Evolutionary conservation across 1,140 invertebrate genomes (phyloP), one percentile per base, ranked within the genome.

Genomic region (Pogonus chalceus): DNA sequence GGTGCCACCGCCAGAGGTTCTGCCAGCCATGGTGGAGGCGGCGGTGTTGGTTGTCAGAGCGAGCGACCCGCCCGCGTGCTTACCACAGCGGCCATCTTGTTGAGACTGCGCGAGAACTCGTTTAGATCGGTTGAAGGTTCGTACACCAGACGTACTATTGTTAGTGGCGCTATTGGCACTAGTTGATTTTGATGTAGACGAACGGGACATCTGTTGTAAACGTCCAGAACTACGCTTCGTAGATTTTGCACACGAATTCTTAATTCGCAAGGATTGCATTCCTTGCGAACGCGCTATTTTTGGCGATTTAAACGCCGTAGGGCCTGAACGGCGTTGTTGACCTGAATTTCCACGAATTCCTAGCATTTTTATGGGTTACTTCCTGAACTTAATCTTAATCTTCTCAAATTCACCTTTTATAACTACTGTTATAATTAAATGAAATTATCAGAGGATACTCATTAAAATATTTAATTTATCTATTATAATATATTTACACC

Each of bases 1-100:
- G 68, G 76, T 70, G 68, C 69, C 69, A 72, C 78, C 72, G 73
- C 79, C 79, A 76, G 68, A 74, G 66, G 73, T 71, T 68, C 65
- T 66, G 53, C 59, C 22, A 58, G 59, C 58, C 64, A 60, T 65
- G 63, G 65, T 66, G 65, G 60, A 64, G 63, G 61, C 67, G 66
- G 65, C 65, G 53, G 63, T 63, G 51, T 26, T 52, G 59, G 52
- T 57, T 53, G 50, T 22, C 54, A 49, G 46, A 47, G 54, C 26
- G 50, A 56, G 73, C 74, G 72, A 60, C 60, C 58, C 57, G 51
- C 59, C 60, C 61, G 58, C 58, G 56, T 60, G 58, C 35, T 26
- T 53, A 59, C 55, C 60, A 62, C 58, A 60, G 56, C 64, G 65
- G 67, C 67, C 74, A 76, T 77, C 60, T 76, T 76, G 66, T 62